Conservation (phyloP, 2,113 vertebrate species). For the Chaenogobius annularis region DNA sequence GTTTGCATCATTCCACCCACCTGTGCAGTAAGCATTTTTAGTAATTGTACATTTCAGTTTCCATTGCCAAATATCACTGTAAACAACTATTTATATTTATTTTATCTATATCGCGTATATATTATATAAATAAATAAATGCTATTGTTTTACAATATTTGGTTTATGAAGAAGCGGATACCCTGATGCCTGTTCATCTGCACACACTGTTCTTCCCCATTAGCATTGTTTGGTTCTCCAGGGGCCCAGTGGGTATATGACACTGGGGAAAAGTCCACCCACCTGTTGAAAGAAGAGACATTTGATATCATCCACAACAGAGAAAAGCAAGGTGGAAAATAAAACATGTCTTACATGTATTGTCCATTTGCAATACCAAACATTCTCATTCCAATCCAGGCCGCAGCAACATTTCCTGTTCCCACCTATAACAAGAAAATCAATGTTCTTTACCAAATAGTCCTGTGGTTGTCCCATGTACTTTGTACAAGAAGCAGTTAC, state of each 20-base stretch:
- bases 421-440: conserved; percentile 64
- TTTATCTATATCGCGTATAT: too few relatives aligned
- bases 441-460: neutral
- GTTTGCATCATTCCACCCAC: conserved; percentile 80
- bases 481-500: conserved; percentile 34
- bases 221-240: conserved; percentile 78
- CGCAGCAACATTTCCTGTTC: conserved; percentile 62
- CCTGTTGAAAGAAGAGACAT: conserved; percentile 42
- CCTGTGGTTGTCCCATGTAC: neutral
- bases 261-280: conserved; percentile 75
- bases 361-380: conserved; percentile 62
- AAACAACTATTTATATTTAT: neutral
- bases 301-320: neutral
- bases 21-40: conserved; percentile 10
- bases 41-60: neutral
- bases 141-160: neutral
- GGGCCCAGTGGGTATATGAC: conserved; percentile 73
- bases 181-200: conserved; percentile 77
- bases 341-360: conserved; percentile 66
- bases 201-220: conserved; percentile 80
- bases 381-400: conserved; percentile 76
- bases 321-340: neutral
- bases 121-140: too few relatives aligned
- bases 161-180: conserved; percentile 33
- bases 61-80: neutral